These are phyloP conservation scores for Neoseiulus cucumeris DNA, from an alignment of 1,140 invertebrate species.

Conservation along the genomic window DNA sequence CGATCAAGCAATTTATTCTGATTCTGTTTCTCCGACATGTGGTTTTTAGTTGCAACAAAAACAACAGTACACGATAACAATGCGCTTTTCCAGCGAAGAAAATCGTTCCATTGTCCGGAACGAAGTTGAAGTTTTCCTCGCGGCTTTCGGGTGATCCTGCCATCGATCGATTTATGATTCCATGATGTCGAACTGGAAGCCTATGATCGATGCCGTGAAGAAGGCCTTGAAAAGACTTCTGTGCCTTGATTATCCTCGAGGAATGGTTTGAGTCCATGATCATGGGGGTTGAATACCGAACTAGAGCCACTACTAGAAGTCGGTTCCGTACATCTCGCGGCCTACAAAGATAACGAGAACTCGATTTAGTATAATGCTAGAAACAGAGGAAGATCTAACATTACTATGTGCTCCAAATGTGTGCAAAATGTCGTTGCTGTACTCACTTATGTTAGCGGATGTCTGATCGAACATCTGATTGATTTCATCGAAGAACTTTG, in stretches of 20 bases:
- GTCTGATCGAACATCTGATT: slow-evolving; percentile 10
- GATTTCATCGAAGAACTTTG: slow-evolving; percentile 7
- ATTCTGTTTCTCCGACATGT: too few species aligned
- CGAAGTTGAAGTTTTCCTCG: too few species aligned
- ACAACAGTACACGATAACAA: too few species aligned
- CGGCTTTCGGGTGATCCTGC: too few species aligned
- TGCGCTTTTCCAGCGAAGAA: too few species aligned
- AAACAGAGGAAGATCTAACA: background rate
- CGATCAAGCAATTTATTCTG: too few species aligned
- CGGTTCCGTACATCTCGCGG: slow-evolving; percentile 4
- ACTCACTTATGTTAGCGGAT: slow-evolving; percentile 11
- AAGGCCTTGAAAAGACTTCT: background rate
- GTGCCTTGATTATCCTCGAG: background rate
- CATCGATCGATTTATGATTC: too few species aligned
- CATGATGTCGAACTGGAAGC: too few species aligned
- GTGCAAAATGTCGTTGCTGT: background rate
- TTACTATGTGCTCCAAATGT: background rate
- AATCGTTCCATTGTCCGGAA: too few species aligned
- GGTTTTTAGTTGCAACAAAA: too few species aligned
- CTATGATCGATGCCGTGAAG: too few species aligned
- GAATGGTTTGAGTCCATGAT: background rate
- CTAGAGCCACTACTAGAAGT: background rate
- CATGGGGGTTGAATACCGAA: too few species aligned
- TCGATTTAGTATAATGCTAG: background rate
- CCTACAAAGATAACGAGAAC: background rate